These are phyloP conservation scores for Craseonycteris thonglongyai DNA, from an alignment of 2,113 vertebrate species.

Conservation along the genomic window DNA sequence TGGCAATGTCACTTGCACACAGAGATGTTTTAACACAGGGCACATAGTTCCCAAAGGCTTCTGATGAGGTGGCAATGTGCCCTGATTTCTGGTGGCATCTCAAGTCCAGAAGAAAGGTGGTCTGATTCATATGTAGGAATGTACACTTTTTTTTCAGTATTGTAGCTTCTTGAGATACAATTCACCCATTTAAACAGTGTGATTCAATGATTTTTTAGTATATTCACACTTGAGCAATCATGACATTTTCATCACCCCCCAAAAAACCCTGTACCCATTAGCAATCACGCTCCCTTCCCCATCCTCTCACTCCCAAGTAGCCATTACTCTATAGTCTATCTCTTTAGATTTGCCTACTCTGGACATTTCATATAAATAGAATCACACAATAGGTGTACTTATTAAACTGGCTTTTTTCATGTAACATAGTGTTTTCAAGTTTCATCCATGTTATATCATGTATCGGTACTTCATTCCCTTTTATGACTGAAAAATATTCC, in stretches of 20 bases:
- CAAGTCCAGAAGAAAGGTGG: not conserved
- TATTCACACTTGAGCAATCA: not conserved
- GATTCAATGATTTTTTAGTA: not conserved
- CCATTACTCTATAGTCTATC: not conserved
- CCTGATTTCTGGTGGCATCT: not conserved
- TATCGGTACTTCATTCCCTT: not conserved
- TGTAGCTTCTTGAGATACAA: not conserved
- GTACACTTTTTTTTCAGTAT: not conserved
- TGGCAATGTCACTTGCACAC: not conserved
- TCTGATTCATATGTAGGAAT: not conserved
- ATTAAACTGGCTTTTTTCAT: not conserved
- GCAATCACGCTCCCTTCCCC: not conserved
- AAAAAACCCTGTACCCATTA: not conserved
- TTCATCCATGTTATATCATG: not conserved
- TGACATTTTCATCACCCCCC: not conserved
- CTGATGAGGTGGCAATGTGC: not conserved
- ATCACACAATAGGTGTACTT: not conserved
- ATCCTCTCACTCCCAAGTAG: too few relatives aligned
- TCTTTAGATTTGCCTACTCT: not conserved
- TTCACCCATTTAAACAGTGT: not conserved
- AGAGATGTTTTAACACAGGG: not conserved
- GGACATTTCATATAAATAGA: not conserved
- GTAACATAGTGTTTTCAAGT: not conserved
- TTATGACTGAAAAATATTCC: not conserved
- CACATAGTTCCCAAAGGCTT: not conserved